These are phyloP conservation scores for Zaprionus bogoriensis DNA, from an alignment of 2,888 invertebrate genomes.

Conservation along the genomic window DNA sequence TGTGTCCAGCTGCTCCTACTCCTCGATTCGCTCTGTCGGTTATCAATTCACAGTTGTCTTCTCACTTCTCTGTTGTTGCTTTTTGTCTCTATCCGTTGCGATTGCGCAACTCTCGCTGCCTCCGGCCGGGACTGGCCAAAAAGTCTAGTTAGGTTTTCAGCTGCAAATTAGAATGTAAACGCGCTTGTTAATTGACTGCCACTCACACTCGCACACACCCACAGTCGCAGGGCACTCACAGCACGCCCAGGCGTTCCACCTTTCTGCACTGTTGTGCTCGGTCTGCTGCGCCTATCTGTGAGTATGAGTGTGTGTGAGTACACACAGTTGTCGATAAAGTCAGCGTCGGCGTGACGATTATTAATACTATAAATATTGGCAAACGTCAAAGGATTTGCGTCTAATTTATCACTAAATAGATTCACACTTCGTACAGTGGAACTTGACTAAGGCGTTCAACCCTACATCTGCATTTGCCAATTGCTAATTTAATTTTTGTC, in stretches of 20 bases:
- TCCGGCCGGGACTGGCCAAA: constrained; percentile 14
- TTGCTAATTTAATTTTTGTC: too few relatives aligned
- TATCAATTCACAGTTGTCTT: too few relatives aligned
- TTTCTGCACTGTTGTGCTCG: constrained; percentile 24
- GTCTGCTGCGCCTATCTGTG: constrained; percentile 42
- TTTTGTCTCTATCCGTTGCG: constrained; percentile 8
- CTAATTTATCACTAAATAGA: constrained; percentile 60
- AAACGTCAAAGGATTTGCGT: constrained; percentile 69
- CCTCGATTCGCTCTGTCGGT: too few relatives aligned
- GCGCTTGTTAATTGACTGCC: constrained; percentile 56
- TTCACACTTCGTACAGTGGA: constrained; percentile 14
- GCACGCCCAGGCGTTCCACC: too few relatives aligned
- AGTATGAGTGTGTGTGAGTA: too few relatives aligned
- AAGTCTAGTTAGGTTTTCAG: constrained; percentile 38
- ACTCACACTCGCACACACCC: too few relatives aligned
- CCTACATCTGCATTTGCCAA: too few relatives aligned
- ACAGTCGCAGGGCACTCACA: too few relatives aligned
- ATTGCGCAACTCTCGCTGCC: constrained; percentile 23
- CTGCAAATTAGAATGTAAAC: constrained; percentile 48
- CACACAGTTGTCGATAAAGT: constrained; percentile 52
- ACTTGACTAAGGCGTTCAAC: neutral
- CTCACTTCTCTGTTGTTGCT: constrained; percentile 3
- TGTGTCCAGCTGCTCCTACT: too few relatives aligned
- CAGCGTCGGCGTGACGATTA: constrained; percentile 61
- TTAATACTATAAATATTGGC: constrained; percentile 75